Conservation (phyloP, 2,797 vertebrate genomes). For the Parauchenoglanis ngamensis region DNA sequence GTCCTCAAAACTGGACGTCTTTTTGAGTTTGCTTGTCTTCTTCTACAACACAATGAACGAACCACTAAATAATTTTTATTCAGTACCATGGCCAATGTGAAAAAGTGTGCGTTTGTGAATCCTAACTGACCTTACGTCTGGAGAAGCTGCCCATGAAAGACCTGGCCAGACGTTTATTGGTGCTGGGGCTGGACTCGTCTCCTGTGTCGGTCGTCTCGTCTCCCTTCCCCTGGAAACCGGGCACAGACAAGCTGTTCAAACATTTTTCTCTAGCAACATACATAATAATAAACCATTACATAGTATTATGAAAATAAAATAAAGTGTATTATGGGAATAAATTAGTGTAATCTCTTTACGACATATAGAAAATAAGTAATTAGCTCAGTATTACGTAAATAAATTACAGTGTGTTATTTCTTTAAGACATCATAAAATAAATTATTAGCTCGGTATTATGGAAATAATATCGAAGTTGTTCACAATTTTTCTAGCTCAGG, state of each 20-base stretch:
- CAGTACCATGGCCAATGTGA: not conserved
- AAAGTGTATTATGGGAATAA: not conserved
- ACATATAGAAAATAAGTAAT: not conserved
- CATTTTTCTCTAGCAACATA: not conserved
- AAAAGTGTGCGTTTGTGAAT: not conserved
- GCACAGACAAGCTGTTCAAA: not conserved
- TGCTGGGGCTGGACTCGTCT: slow-evolving; percentile 76
- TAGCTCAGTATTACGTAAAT: not conserved
- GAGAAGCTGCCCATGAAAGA: slow-evolving; percentile 89
- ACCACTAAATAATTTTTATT: not conserved
- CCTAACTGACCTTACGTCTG: slow-evolving; percentile 84
- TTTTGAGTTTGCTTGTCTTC: slow-evolving; percentile 88
- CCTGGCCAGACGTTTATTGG: slow-evolving; percentile 76
- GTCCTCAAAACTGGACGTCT: slow-evolving; percentile 85
- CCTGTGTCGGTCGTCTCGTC: slow-evolving; percentile 81
- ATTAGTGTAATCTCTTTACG: not conserved
- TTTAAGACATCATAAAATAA: not conserved
- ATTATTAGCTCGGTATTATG: not conserved
- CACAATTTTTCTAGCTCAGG: not conserved
- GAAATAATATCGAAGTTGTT: not conserved
- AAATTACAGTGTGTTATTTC: not conserved
- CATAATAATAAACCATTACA: not conserved
- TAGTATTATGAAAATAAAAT: not conserved
- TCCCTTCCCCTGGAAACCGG: slow-evolving; percentile 74
- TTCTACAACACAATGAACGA: slow-evolving; percentile 73